Conservation (phyloP, 2,113 vertebrate genomes). For the Rhynchomys soricoides region DNA sequence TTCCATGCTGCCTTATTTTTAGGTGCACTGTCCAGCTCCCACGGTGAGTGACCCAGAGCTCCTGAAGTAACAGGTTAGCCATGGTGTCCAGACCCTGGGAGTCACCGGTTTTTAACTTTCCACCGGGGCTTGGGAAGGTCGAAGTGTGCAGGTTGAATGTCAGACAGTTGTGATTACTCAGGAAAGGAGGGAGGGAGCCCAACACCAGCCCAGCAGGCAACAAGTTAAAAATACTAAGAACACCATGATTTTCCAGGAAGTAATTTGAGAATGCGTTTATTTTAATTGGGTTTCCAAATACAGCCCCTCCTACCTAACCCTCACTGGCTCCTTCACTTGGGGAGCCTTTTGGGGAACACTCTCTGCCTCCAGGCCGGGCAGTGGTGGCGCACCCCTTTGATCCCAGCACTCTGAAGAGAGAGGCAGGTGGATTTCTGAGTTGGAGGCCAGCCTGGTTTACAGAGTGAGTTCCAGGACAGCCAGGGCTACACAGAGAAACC, state of each 20-base stretch:
- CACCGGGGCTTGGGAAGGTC: not conserved
- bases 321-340: constrained; percentile 15
- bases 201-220: constrained; percentile 58
- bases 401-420: too few species aligned
- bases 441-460: too few species aligned
- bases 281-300: constrained; percentile 73
- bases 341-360: not conserved
- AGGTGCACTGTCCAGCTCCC: not conserved
- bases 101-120: not conserved
- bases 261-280: constrained; percentile 70
- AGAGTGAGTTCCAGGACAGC: too few species aligned
- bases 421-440: too few species aligned
- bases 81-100: not conserved
- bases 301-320: constrained; percentile 68
- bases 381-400: too few species aligned
- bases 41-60: not conserved
- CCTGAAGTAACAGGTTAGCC: not conserved
- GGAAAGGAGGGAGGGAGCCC: not conserved
- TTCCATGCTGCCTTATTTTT: not conserved
- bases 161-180: constrained; percentile 18
- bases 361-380: not conserved
- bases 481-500: too few species aligned
- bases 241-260: constrained; percentile 67
- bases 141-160: not conserved
- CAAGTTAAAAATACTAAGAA: constrained; percentile 76